Conservation (phyloP, 1,140 invertebrate species). For the Akabosia matsudoensis region DNA sequence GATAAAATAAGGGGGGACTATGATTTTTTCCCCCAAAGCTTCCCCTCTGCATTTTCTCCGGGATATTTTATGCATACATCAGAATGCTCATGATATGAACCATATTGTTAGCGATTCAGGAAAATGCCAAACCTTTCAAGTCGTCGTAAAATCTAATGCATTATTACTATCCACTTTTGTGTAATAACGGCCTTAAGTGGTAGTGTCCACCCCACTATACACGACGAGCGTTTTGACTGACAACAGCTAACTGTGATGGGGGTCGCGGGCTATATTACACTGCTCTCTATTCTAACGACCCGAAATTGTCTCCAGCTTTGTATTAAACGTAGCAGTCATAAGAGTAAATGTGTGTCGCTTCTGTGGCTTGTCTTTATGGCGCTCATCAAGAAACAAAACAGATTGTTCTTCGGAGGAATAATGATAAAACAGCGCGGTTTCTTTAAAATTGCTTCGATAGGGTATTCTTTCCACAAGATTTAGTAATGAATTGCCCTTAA, state of each 20-base stretch:
- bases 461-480: no score
- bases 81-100: neutral
- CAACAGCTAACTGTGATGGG: no score
- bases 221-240: no score
- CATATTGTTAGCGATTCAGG: neutral
- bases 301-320: no score
- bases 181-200: slow-evolving; percentile 5
- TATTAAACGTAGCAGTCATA: neutral
- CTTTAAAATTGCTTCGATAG: neutral
- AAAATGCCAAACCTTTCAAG: slow-evolving; percentile 23
- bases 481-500: no score
- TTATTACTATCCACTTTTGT: neutral
- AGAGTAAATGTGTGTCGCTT: neutral
- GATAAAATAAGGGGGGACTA: neutral
- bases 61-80: neutral
- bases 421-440: neutral
- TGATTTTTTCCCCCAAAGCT: neutral
- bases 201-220: no score
- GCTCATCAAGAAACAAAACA: slow-evolving; percentile 1
- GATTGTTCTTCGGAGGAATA: neutral
- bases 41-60: neutral
- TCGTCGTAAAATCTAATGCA: slow-evolving; percentile 21
- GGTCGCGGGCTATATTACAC: no score
- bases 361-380: neutral
- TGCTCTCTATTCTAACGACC: no score